phyloP scores from a whole-genome alignment of 2,113 vertebrate species.

The Neolamprologus variostigma region DNA sequence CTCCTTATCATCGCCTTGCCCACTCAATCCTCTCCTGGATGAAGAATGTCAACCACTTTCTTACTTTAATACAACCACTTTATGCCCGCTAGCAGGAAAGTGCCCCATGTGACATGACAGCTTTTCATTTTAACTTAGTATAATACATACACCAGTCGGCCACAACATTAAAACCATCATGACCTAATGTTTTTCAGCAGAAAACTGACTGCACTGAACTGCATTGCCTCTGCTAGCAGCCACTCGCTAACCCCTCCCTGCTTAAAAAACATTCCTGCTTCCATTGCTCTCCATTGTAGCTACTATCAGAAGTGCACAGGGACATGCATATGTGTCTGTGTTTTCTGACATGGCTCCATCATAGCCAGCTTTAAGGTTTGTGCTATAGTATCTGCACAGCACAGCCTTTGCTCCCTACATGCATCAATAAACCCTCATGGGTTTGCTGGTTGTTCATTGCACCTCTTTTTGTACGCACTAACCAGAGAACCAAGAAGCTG shows the following conservation, averaged over 20 bases:
- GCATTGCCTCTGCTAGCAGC: too few relatives aligned
- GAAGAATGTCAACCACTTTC: background rate
- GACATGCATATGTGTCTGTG: background rate
- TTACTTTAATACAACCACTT: constrained; percentile 15
- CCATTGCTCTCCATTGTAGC: background rate
- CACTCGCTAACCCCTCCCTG: background rate
- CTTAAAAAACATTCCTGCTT: background rate
- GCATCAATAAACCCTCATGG: background rate
- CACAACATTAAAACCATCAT: background rate
- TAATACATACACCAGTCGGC: background rate
- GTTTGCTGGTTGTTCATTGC: background rate
- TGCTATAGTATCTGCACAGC: background rate
- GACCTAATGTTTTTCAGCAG: background rate
- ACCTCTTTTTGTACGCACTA: background rate
- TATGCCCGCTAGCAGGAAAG: background rate
- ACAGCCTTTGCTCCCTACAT: background rate
- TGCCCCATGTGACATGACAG: background rate
- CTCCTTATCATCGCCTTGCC: background rate
- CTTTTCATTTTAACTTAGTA: constrained; percentile 11
- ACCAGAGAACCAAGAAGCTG: background rate
- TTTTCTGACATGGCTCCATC: background rate
- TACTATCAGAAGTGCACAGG: background rate
- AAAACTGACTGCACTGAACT: background rate
- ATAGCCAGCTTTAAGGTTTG: background rate
- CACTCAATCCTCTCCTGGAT: constrained; percentile 24